Base-by-base conservation (phyloP, 1,140 invertebrate species). In the Lepidurus apus region DNA sequence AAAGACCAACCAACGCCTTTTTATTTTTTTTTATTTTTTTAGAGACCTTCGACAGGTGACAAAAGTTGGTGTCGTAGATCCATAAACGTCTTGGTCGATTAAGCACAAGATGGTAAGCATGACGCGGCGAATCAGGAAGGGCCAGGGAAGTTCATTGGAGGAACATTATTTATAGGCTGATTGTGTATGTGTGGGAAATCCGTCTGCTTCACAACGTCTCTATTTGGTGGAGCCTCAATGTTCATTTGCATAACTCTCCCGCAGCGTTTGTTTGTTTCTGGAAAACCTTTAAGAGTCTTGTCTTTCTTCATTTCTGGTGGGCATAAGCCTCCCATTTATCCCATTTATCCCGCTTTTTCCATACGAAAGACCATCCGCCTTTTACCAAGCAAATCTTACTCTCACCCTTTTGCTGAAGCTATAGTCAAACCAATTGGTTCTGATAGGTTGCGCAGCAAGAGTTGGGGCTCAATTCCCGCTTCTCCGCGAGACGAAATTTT, bases 361-460 rank as follows among this genome's bases (percentile, higher is more conserved):
- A 4, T 34, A 7, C 1, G 53, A 65, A 65, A 21, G 13, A 9
- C 17, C 21, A 65, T 65, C 53, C 53, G n/a, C 53, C 53, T 65
- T 65, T 65, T 65, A 65, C 53, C 53, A n/a, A 21, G 17, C 17
- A 21, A 65, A 13, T 10, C 53, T 65, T 8, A 0, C 17, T n/a
- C 34, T 34, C 34, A 34, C 34, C 34, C 34, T 34, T 34, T 34
- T 34, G 3, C 2, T 34, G 34, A 34, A 34, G 4, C 34, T 34
- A 34, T 65, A n/a, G 53, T 5, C 21, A 65, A 65, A 65, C 53
- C 53, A 65, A 65, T 65, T 65, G 53, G 53, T 65, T 65, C 53
- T 9, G 53, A 65, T 65, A 65, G 53, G 53, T 65, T 65, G 53
- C 53, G 53, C 53, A 65, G 53, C 53, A 65, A 65, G 53, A 65